Evolutionary conservation across 2,113 vertebrate species (phyloP).

Genomic region (Zosterops lateralis): DNA sequence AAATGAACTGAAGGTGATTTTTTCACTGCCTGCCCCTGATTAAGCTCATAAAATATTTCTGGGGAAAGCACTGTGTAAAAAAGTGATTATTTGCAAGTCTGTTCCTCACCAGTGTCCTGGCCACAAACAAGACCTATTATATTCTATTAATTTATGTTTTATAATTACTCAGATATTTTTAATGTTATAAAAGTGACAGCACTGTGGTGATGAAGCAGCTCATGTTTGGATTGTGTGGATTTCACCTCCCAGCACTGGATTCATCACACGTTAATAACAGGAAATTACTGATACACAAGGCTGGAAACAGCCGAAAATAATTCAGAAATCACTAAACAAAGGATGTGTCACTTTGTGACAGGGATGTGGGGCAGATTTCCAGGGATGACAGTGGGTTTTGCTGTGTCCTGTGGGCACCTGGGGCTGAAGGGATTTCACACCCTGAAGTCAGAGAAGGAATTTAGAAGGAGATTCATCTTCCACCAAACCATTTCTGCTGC

Average conservation of each 20-base stretch:
- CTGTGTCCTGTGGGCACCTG: not conserved
- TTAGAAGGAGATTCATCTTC: not conserved
- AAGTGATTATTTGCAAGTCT: not conserved
- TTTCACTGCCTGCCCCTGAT: not conserved
- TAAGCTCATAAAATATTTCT: constrained; percentile 5
- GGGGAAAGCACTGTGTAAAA: not conserved
- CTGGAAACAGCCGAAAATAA: not conserved
- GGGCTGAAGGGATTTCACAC: not conserved
- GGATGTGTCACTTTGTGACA: not conserved
- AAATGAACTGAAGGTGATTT: not conserved
- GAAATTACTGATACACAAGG: not conserved
- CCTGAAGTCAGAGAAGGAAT: accelerated
- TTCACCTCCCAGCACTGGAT: not conserved
- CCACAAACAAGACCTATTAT: not conserved
- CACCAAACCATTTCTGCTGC: not conserved
- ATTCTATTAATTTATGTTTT: not conserved
- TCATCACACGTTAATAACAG: not conserved
- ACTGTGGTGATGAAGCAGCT: not conserved
- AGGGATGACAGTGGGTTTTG: accelerated
- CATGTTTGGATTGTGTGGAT: not conserved
- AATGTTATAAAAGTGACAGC: not conserved
- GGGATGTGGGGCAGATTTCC: not conserved
- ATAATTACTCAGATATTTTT: not conserved
- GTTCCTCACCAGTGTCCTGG: not conserved
- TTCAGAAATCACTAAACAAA: not conserved